A percentile compares a stretch with the other conserved stretches of the same genome.
These are phyloP conservation scores for Caenorhabditis becei DNA, from an alignment of 2,888 invertebrate species.

Conservation along the genomic window DNA sequence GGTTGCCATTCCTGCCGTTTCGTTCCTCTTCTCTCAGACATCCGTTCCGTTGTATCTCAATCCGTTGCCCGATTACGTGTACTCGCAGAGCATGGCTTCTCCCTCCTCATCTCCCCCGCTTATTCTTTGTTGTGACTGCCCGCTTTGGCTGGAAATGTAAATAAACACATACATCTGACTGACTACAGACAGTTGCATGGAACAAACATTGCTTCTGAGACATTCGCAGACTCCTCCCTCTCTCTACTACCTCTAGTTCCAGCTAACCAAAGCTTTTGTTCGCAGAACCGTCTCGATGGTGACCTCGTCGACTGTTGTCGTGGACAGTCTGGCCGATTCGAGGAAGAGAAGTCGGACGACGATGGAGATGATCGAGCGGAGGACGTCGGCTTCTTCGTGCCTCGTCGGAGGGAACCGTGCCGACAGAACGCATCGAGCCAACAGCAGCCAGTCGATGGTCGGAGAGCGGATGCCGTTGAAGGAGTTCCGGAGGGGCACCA, in stretches of 20 bases:
- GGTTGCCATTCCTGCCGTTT: slow-evolving; percentile 6
- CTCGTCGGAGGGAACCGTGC: slow-evolving; percentile 44
- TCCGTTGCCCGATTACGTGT: slow-evolving; percentile 33
- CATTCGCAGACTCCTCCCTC: background rate
- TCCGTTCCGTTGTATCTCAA: slow-evolving; percentile 39
- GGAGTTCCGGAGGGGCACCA: slow-evolving; percentile 59
- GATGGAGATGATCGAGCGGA: slow-evolving; percentile 45
- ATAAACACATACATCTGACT: slow-evolving; percentile 22
- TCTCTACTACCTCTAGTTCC: background rate
- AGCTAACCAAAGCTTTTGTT: slow-evolving; percentile 15
- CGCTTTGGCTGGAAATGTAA: slow-evolving; percentile 40
- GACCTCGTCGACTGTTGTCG: slow-evolving; percentile 56
- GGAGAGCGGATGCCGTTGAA: slow-evolving; percentile 53
- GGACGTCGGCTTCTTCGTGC: slow-evolving; percentile 42
- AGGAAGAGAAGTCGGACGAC: slow-evolving; percentile 39
- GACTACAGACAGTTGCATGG: slow-evolving; percentile 1
- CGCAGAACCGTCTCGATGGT: slow-evolving; percentile 63
- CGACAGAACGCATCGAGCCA: slow-evolving; percentile 47
- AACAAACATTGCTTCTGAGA: background rate
- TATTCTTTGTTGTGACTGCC: slow-evolving; percentile 41
- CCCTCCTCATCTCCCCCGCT: background rate
- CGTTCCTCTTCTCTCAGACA: slow-evolving; percentile 19
- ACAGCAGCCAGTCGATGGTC: slow-evolving; percentile 58
- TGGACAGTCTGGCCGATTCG: slow-evolving; percentile 46
- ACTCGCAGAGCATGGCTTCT: slow-evolving; percentile 37